Percentiles rank a stretch among this genome's conserved stretches.
These are phyloP conservation scores for Parauchenoglanis punctatus DNA, from an alignment of 2,797 vertebrate genomes.

Conservation along the genomic window DNA sequence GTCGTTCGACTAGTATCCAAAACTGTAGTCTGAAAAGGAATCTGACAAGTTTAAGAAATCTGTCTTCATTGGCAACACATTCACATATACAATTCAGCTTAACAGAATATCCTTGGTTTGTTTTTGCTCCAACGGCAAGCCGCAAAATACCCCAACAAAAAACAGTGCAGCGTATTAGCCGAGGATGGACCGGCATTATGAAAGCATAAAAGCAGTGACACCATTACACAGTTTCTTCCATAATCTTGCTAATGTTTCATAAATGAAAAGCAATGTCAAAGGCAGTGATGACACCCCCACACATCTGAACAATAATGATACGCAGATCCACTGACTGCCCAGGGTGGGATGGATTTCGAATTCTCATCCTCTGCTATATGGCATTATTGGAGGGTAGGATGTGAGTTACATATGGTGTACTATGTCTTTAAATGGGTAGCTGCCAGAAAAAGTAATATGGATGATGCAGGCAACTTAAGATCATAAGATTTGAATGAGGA, in stretches of 20 bases:
- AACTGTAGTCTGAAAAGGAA: conserved; percentile 89
- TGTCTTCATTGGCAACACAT: background rate
- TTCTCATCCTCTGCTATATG: conserved; percentile 20
- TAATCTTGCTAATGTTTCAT: conserved; percentile 72
- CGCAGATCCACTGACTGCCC: background rate
- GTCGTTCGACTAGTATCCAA: conserved; percentile 96
- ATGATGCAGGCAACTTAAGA: background rate
- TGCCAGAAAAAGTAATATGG: conserved; percentile 24
- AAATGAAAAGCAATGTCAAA: conserved; percentile 80
- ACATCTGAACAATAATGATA: conserved; percentile 12
- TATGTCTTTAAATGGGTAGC: conserved; percentile 22
- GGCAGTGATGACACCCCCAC: conserved; percentile 69
- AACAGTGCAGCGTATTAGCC: conserved; percentile 11
- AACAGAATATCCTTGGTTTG: background rate
- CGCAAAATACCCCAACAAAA: conserved; percentile 13
- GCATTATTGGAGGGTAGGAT: background rate
- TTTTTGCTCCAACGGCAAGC: background rate
- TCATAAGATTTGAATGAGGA: conserved; percentile 2
- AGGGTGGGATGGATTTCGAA: background rate
- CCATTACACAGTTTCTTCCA: conserved; percentile 6
- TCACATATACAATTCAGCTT: background rate
- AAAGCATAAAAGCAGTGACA: conserved; percentile 54
- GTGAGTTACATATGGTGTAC: background rate
- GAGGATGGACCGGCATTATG: conserved; percentile 53
- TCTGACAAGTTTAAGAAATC: conserved; percentile 64